Evolutionary conservation across 2,888 invertebrate genomes (phyloP), one percentile per base, ranked within the genome.

Genomic region (Rhagium mordax): DNA sequence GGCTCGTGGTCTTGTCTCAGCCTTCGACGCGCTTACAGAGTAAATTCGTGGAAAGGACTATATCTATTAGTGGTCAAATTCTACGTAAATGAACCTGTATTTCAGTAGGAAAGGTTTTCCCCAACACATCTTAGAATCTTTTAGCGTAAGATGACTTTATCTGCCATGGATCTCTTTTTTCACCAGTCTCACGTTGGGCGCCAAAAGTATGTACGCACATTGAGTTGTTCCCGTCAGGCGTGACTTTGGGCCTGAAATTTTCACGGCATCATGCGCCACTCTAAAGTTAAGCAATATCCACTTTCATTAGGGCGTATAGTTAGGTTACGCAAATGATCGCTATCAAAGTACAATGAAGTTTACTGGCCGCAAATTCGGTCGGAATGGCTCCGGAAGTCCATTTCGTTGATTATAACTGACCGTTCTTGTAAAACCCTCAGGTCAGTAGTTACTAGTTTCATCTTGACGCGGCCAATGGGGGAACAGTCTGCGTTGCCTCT

Each of bases 371-470:
- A 76, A 72, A 72, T 76, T 74, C 47, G 48, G 62, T 68, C 55
- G 61, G 61, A 61, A 61, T 61, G 47, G 61, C 20, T 21, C 47
- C 47, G 59, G 59, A 73, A 70, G 71, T 74, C 72, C 72, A 65
- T 74, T 74, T 64, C 72, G 70, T 76, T 76, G 74, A 76, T 76
- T 76, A 76, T 70, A 76, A 76, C 74, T 72, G 76, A 76, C 74
- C 73, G 66, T 73, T 65, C 66, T 55, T 68, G 51, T 53, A 51
- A 53, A 61, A 51, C 61, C 69, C 69, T 3, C 49, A 41, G 69
- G 69, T 53, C 53, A 61, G 61, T 41, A 41, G 41, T 41, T 41
- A 41, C 41, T 61, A 33, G 69, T 53, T 61, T 61, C 61, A 41
- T 61, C 61, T 61, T 61, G 47, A 41, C 47, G 20, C 13, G 61